A percentile compares a stretch with the other conserved stretches of the same genome.
phyloP scores from a whole-genome alignment of 1,140 invertebrate genomes.

The Pectinophora gossypiella region DNA sequence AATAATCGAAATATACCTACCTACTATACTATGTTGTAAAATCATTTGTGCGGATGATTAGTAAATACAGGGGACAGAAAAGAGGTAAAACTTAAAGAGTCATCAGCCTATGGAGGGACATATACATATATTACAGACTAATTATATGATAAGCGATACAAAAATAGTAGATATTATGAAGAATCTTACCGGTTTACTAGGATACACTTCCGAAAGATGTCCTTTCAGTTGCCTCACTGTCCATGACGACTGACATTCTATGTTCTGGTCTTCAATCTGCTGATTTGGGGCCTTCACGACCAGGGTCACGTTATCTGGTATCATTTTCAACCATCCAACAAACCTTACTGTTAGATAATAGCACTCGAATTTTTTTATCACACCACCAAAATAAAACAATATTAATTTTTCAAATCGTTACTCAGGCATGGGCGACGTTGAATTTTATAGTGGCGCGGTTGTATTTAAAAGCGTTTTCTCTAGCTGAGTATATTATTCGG shows the following conservation, averaged over 20 bases:
- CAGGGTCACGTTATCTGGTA: constrained; percentile 79
- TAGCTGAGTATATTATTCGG: neutral
- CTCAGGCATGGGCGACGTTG: neutral
- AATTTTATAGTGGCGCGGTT: neutral
- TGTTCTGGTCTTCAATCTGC: constrained; percentile 89
- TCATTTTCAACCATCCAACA: constrained; percentile 57
- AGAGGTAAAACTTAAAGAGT: too few species aligned
- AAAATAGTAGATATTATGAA: constrained; percentile 11
- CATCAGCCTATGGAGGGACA: too few species aligned
- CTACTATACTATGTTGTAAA: too few species aligned
- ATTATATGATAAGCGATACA: too few species aligned
- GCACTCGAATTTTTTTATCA: constrained; percentile 12
- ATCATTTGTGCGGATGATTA: too few species aligned
- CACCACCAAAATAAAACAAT: constrained; percentile 9
- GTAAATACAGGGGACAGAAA: too few species aligned
- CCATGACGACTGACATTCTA: constrained; percentile 89
- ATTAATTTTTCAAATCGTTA: neutral
- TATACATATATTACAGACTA: too few species aligned
- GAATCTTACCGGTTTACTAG: constrained; percentile 92
- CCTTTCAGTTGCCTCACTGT: constrained; percentile 90
- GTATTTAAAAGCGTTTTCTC: neutral
- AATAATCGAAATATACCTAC: too few species aligned
- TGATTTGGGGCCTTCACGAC: constrained; percentile 93
- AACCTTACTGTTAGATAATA: constrained; percentile 47
- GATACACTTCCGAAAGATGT: constrained; percentile 89